Evolutionary conservation across 1,140 invertebrate species (phyloP).

Genomic region (Drosophila melanica): DNA sequence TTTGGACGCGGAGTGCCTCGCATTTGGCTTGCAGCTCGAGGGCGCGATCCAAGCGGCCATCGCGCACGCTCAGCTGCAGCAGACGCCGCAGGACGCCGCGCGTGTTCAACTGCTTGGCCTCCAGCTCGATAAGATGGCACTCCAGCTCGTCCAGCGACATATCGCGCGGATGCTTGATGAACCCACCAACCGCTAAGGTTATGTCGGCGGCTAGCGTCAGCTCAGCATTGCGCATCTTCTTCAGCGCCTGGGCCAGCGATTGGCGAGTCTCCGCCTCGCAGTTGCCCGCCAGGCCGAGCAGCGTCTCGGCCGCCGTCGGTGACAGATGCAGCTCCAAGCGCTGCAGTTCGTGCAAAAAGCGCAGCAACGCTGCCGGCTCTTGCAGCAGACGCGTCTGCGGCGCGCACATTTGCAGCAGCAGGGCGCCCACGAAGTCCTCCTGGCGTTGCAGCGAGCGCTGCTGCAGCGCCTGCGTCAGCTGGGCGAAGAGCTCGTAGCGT

Average conservation of each 20-base stretch:
- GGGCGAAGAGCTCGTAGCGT: slow-evolving; percentile 59
- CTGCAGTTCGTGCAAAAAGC: slow-evolving; percentile 66
- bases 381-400: slow-evolving; percentile 62
- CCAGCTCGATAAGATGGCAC: slow-evolving; percentile 85
- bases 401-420: slow-evolving; percentile 64
- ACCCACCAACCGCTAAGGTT: slow-evolving; percentile 28
- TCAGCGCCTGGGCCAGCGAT: slow-evolving; percentile 45
- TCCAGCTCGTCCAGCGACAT: slow-evolving; percentile 85
- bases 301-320: slow-evolving; percentile 48
- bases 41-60: slow-evolving; percentile 83
- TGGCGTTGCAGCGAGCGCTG: slow-evolving; percentile 50
- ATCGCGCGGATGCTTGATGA: slow-evolving; percentile 79
- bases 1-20: slow-evolving; percentile 72
- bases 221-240: slow-evolving; percentile 55
- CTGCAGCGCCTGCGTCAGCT: slow-evolving; percentile 53
- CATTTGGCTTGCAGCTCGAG: slow-evolving; percentile 83
- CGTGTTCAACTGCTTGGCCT: slow-evolving; percentile 84
- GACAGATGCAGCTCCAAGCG: slow-evolving; percentile 63
- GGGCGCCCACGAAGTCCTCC: slow-evolving; percentile 64
- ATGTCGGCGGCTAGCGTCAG: slow-evolving; percentile 44
- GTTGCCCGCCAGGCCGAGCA: slow-evolving; percentile 29
- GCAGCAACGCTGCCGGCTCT: slow-evolving; percentile 45
- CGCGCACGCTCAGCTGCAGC: slow-evolving; percentile 82
- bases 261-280: slow-evolving; percentile 12
- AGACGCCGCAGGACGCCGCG: slow-evolving; percentile 84